A percentile compares a stretch with the other conserved stretches of the same genome.
Conservation (phyloP, 2,888 invertebrate genomes). For the Perizoma flavofasciatum region DNA sequence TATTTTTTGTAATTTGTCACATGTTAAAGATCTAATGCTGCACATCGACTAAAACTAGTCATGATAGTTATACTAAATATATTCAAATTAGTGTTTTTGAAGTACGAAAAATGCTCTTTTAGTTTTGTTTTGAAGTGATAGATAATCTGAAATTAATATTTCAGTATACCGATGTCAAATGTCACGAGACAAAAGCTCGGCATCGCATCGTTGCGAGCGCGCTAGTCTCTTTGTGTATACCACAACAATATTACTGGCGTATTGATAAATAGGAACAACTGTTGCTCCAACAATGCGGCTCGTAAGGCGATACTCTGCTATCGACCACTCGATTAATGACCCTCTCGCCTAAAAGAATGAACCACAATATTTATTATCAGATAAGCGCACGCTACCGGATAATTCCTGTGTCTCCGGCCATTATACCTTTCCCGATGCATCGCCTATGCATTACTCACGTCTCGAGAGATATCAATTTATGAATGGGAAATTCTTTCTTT, state of each 20-base stretch:
- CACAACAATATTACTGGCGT: conserved; percentile 78
- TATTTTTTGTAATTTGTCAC: conserved; percentile 37
- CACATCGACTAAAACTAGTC: conserved; percentile 26
- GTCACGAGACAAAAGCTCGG: conserved; percentile 69
- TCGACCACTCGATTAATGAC: conserved; percentile 82
- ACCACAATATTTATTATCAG: conserved; percentile 83
- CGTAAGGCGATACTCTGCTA: conserved; percentile 80
- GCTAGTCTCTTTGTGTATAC: conserved; percentile 64
- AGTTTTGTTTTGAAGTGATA: conserved; percentile 34
- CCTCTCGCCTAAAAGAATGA: conserved; percentile 82
- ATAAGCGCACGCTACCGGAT: conserved; percentile 80
- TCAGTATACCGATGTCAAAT: conserved; percentile 69
- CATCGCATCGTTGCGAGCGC: conserved; percentile 57
- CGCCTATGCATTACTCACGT: conserved; percentile 78
- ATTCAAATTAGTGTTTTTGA: conserved; percentile 28
- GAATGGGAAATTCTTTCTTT: conserved; percentile 62
- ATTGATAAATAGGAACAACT: conserved; percentile 82
- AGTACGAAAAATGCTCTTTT: conserved; percentile 23
- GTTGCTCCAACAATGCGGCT: conserved; percentile 75
- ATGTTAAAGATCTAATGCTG: conserved; percentile 25
- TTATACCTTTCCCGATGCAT: conserved; percentile 70
- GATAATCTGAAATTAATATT: conserved; percentile 67
- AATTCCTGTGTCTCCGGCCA: conserved; percentile 78
- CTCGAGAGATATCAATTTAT: conserved; percentile 71
- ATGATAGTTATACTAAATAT: conserved; percentile 24